A percentile compares a stretch with the other conserved stretches of the same genome.
These are phyloP conservation scores for Archocentrus centrarchus DNA, from an alignment of 2,113 vertebrate genomes.

Conservation along the genomic window DNA sequence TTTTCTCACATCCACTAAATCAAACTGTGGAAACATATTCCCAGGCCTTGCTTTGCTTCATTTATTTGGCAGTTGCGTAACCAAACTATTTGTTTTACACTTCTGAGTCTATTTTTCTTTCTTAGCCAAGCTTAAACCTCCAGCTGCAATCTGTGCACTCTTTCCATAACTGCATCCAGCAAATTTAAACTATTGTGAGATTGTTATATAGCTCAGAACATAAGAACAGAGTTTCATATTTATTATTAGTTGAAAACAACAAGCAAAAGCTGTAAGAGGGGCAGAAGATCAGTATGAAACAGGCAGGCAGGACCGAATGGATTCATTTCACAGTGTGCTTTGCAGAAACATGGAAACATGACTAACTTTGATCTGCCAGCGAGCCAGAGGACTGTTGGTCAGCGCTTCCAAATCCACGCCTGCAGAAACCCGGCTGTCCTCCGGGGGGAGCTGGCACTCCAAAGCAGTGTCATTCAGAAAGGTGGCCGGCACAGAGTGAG, in stretches of 20 bases:
- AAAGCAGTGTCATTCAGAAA: constrained; percentile 81
- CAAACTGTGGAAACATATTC: neutral
- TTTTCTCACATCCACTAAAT: neutral
- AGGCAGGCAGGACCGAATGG: neutral
- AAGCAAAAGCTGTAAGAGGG: neutral
- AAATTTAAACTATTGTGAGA: neutral
- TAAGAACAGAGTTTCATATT: neutral
- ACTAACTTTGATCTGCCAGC: constrained; percentile 91
- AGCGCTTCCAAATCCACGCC: constrained; percentile 33
- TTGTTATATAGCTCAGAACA: neutral
- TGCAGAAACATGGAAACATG: neutral
- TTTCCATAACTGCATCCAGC: neutral
- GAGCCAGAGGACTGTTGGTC: constrained; percentile 77
- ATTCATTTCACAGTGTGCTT: neutral
- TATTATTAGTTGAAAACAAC: accelerated
- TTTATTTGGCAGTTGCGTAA: neutral
- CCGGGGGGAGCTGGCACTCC: constrained; percentile 84
- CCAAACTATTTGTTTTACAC: neutral
- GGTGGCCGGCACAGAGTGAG: constrained; percentile 70
- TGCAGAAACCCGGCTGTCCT: constrained; percentile 63
- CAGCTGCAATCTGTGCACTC: neutral
- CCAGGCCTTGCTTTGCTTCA: neutral
- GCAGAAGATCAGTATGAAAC: neutral
- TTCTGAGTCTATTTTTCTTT: neutral
- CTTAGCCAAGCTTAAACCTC: neutral